Percentiles rank a stretch among this genome's conserved stretches.
Evolutionary conservation across 2,113 vertebrate genomes (phyloP).

Genomic region (Coreoperca whiteheadi): DNA sequence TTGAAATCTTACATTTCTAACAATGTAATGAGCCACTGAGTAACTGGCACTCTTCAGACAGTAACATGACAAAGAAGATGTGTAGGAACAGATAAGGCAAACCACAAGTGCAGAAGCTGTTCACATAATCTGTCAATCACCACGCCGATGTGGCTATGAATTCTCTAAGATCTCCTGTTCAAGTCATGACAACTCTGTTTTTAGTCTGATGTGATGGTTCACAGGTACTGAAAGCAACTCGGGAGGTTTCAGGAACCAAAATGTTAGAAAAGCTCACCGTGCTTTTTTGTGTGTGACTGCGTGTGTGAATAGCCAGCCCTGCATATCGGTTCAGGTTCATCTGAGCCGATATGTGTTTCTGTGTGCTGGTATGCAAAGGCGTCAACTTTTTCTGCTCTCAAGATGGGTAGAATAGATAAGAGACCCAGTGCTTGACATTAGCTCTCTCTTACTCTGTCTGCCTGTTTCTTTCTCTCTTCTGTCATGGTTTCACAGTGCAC

Average conservation of each 20-base stretch:
- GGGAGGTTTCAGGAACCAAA: constrained; percentile 8
- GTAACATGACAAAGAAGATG: not conserved
- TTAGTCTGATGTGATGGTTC: constrained; percentile 11
- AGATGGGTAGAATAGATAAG: constrained; percentile 3
- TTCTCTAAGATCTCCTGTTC: not conserved
- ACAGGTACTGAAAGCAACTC: constrained; percentile 32
- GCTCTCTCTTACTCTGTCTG: not conserved
- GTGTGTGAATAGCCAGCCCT: not conserved
- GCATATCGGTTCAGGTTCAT: constrained; percentile 5
- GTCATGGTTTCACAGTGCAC: not conserved
- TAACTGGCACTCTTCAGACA: not conserved
- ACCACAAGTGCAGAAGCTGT: not conserved
- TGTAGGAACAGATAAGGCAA: not conserved
- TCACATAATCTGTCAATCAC: not conserved
- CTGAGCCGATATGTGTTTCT: not conserved
- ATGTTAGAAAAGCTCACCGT: not conserved
- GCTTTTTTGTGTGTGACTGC: constrained; percentile 8
- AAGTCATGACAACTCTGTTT: constrained; percentile 9
- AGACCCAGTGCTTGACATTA: not conserved
- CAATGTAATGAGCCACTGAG: not conserved
- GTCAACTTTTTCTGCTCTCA: not conserved
- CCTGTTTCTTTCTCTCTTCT: not conserved
- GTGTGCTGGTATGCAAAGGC: not conserved
- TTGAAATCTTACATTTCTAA: not conserved
- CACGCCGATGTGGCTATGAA: not conserved